Conservation (phyloP, 2,888 invertebrate genomes). For the Teleiodes luculella region DNA sequence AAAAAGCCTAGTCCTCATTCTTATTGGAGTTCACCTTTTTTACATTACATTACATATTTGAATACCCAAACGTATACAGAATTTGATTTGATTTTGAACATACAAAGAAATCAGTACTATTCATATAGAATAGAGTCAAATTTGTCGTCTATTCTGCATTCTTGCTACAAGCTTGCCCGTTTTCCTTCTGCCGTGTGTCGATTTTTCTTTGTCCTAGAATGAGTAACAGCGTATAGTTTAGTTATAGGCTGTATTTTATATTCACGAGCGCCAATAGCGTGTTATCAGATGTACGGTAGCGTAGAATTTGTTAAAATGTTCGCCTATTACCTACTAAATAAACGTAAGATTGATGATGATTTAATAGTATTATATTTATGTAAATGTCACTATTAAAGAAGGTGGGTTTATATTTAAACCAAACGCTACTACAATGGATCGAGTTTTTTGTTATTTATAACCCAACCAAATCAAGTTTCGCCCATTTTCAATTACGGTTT, state of each 20-base stretch:
- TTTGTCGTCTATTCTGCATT: neutral
- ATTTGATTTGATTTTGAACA: too few species aligned
- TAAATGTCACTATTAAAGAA: too few species aligned
- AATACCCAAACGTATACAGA: too few species aligned
- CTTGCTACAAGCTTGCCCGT: neutral
- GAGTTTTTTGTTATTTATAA: too few species aligned
- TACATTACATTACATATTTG: too few species aligned
- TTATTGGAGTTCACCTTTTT: too few species aligned
- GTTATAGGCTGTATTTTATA: conserved; percentile 61
- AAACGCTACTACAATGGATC: too few species aligned
- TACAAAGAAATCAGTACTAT: too few species aligned
- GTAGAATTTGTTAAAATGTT: conserved; percentile 9
- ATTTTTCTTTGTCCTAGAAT: conserved; percentile 3
- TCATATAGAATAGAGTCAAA: neutral
- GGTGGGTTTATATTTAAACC: too few species aligned
- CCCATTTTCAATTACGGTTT: too few species aligned
- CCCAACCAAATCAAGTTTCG: too few species aligned
- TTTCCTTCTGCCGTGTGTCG: neutral
- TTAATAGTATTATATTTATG: neutral
- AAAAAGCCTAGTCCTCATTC: too few species aligned
- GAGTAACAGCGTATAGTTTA: conserved; percentile 47
- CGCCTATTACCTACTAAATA: neutral
- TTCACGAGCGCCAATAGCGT: conserved; percentile 51
- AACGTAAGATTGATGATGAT: neutral
- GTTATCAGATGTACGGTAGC: conserved; percentile 54